Percentiles rank a stretch among this genome's conserved stretches.
phyloP scores from a whole-genome alignment of 2,888 invertebrate genomes.

The Acholoe squamosa region DNA sequence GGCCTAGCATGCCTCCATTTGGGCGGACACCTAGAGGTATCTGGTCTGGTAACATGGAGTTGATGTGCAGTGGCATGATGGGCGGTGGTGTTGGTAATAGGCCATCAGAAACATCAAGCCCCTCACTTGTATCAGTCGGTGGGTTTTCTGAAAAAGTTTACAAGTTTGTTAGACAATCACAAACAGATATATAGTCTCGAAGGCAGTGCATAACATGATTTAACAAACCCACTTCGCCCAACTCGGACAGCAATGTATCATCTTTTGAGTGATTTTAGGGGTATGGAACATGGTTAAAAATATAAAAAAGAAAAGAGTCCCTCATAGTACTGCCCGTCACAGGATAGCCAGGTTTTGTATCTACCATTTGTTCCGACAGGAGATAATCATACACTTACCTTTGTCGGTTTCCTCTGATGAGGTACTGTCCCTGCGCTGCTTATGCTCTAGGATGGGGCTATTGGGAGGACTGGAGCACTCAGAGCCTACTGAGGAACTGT shows the following conservation, averaged over 20 bases:
- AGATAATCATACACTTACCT: background rate
- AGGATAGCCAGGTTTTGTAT: no score
- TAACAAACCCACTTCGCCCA: no score
- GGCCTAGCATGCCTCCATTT: slow-evolving; percentile 13
- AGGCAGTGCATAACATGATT: no score
- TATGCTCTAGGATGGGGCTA: slow-evolving; percentile 29
- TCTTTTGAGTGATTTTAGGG: no score
- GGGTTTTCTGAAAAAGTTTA: background rate
- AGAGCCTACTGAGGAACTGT: slow-evolving; percentile 42
- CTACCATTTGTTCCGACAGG: no score
- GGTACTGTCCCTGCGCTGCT: background rate
- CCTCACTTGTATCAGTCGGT: background rate
- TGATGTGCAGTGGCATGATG: background rate
- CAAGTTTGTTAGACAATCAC: no score
- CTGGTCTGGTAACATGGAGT: background rate
- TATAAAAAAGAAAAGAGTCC: no score
- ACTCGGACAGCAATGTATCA: no score
- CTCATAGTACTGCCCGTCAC: no score
- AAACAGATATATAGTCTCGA: no score
- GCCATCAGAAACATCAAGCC: background rate
- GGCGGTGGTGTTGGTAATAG: background rate
- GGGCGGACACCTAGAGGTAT: background rate
- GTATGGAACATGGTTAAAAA: no score
- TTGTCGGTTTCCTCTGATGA: slow-evolving; percentile 43
- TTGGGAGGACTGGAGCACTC: slow-evolving; percentile 56